Evolutionary conservation across 2,888 invertebrate species (phyloP), one percentile per base, ranked within the genome.

Genomic region (Apomyelois bistriatella): DNA sequence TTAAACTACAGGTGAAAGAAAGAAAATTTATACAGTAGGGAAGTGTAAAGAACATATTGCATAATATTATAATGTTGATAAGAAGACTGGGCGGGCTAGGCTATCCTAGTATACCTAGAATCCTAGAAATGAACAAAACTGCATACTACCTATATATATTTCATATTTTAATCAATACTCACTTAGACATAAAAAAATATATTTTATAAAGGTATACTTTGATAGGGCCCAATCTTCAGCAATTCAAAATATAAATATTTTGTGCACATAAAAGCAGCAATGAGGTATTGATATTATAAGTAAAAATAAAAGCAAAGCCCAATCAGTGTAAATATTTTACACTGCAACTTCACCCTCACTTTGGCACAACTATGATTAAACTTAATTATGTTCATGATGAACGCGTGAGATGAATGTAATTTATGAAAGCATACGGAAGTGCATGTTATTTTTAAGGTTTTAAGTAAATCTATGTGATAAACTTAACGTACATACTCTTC

Each of bases 181-280:
- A n/a, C n/a, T n/a, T n/a, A n/a, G n/a, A n/a, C n/a, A n/a, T n/a
- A n/a, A n/a, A n/a, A n/a, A n/a, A n/a, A n/a, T n/a, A n/a, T n/a
- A n/a, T n/a, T n/a, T n/a, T n/a, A n/a, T n/a, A n/a, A n/a, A n/a
- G n/a, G n/a, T n/a, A n/a, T n/a, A n/a, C n/a, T n/a, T n/a, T 22
- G 22, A 22, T 22, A 2, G 22, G 5, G 22, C 22, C 22, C 22
- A 22, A 22, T 22, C 5, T 22, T 22, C 22, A 22, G 5, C 22
- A 22, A 22, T 22, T 22, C 22, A 22, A 42, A 41, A 10, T 35
- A 37, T 42, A 30, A 28, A 35, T 15, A n/a, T 15, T 32, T 32
- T 16, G 32, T 46, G 46, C 46, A 46, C 32, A 32, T 32, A 52
- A 56, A 57, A 52, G 46, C 46, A 32, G 32, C 46, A 46, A 46